Evolutionary conservation across 2,113 vertebrate species (phyloP).

Genomic region (Sphaerodactylus townsendi): DNA sequence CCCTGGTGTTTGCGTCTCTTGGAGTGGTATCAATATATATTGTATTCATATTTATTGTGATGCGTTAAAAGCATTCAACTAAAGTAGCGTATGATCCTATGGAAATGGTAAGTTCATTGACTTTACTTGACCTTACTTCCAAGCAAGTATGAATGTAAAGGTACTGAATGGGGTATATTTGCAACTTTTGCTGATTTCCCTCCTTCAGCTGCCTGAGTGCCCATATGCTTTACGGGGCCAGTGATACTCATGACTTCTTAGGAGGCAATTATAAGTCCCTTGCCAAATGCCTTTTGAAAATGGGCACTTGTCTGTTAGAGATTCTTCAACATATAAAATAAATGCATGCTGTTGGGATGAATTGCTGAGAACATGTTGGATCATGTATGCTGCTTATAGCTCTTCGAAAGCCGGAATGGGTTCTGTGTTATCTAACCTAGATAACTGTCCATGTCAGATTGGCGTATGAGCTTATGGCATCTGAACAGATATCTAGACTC

Average conservation of each 20-base stretch:
- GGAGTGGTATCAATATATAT: not conserved
- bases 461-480: no score
- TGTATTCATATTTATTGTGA: no score
- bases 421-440: no score
- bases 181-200: not conserved
- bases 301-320: constrained; percentile 47
- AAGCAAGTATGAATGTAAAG: not conserved
- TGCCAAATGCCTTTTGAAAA: not conserved
- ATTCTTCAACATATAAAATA: constrained; percentile 56
- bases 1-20: no score
- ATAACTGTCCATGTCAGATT: constrained; percentile 52
- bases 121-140: not conserved
- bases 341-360: constrained; percentile 53
- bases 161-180: no score
- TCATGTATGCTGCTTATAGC: constrained; percentile 55
- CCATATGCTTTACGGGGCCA: constrained; percentile 44
- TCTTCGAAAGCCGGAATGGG: constrained; percentile 30
- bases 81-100: constrained; percentile 1
- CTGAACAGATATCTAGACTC: no score
- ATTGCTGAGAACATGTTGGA: constrained; percentile 44
- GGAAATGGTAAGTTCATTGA: not conserved
- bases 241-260: constrained; percentile 60
- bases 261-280: constrained; percentile 37
- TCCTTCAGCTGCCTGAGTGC: no score
- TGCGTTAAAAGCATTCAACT: no score